A percentile compares a stretch with the other conserved stretches of the same genome.
Evolutionary conservation across 2,113 vertebrate species (phyloP).

Genomic region (Catharus minimus): DNA sequence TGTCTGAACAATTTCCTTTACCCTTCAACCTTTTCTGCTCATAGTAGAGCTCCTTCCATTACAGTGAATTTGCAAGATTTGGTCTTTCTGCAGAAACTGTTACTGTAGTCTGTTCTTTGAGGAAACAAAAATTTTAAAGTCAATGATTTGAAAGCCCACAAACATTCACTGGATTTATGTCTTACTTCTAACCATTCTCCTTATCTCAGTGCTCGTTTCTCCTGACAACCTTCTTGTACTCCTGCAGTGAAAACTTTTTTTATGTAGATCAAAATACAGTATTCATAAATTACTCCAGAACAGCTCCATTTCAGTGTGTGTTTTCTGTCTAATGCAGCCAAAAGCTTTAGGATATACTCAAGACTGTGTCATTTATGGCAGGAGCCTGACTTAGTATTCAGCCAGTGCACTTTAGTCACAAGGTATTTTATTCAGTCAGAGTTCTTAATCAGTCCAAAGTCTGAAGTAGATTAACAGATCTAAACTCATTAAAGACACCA

Average conservation of each 20-base stretch:
- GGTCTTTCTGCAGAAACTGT: not conserved
- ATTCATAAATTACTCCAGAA: not conserved
- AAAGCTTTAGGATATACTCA: not conserved
- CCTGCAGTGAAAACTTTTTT: not conserved
- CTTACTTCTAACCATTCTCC: not conserved
- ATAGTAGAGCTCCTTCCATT: not conserved
- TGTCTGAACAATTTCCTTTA: not conserved
- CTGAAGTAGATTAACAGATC: constrained; percentile 15
- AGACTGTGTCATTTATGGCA: not conserved
- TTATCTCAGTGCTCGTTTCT: not conserved
- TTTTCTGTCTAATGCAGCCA: not conserved
- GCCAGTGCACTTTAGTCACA: not conserved
- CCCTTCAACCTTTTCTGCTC: not conserved
- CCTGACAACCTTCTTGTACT: not conserved
- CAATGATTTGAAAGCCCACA: not conserved
- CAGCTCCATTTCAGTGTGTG: not conserved
- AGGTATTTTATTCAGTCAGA: constrained; percentile 1
- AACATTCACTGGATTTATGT: not conserved
- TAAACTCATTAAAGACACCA: constrained; percentile 9
- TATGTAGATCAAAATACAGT: not conserved
- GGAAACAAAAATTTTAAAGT: not conserved
- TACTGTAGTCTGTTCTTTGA: not conserved
- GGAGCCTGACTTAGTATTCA: not conserved
- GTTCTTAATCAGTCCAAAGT: constrained; percentile 12
- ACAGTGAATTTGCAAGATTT: not conserved